Evolutionary conservation across 2,113 vertebrate genomes (phyloP), one percentile per base, ranked within the genome.

Genomic region (Neotoma lepida): DNA sequence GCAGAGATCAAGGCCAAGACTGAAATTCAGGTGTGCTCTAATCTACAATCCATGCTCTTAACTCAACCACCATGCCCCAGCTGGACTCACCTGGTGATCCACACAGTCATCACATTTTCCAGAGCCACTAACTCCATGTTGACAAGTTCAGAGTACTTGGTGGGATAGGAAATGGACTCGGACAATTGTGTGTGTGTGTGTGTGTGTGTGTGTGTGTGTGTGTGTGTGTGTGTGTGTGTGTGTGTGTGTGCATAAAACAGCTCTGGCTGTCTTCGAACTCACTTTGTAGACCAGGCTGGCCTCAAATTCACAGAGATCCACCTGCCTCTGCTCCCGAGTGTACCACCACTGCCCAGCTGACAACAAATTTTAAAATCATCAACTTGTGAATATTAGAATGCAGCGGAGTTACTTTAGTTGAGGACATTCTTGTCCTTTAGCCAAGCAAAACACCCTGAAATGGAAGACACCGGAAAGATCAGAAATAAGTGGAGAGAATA

Each of bases 371-470:
- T 39, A 94, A 93, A 81, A 81, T 68, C 63, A 70, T 12, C 26
- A 76, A 63, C 49, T 2, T 46, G 49, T 14, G 30, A 46, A 33
- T 71, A 90, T 81, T 44, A 61, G 70, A 76, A 77, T 26, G 28
- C 26, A 70, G 86, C 71, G 74, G 49, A 56, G 33, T 28, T 30
- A 74, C 39, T 73, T 85, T 4, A 30, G 56, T 30, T 35, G 49
- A 90, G 61, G 89, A 88, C 17, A 86, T 24, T 81, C 63, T 39
- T 2, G 12, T 70, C 46, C 17, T 95, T 78, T 74, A 46, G 3
- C 93, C 46, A 94, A 96, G 78, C 76, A 87, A 76, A 58, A 61
- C 2, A 28, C 70, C 22, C 28, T 78, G 78, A 71, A 93, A 91
- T 54, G 7, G 39, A 78, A 85, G 39, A 6, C 0, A 85, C 89